Evolutionary conservation across 2,797 vertebrate species (phyloP), one percentile per base, ranked within the genome.

Genomic region (Schizothorax lantsangensis): DNA sequence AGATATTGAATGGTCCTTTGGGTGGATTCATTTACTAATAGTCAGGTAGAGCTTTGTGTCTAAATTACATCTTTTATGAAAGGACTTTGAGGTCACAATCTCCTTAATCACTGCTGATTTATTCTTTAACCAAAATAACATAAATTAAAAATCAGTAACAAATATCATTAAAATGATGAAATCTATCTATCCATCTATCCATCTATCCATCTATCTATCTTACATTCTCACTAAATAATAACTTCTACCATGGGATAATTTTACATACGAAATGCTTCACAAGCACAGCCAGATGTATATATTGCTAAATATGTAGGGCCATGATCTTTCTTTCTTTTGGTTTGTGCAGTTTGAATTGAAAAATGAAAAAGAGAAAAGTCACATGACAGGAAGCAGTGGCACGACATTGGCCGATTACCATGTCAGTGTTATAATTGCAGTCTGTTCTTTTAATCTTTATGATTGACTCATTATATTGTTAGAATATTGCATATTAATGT

Each of bases 1-100:
- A 85, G 73, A 83, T 88, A 87, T 93, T 91, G 91, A 94, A 91
- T 64, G 88, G 12, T 91, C 88, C 90, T 91, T 91, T 89, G 85
- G 79, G 88, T 83, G 52, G 84, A 38, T 88, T 77, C n/a, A 33
- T 78, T 45, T 45, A 12, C 52, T 82, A 66, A 83, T 33, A 62
- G 23, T 80, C 43, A 33, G 69, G 69, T 57, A 79, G 75, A 71
- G 43, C 69, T 71, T 49, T 75, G 19, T 40, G 33, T 43, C 9
- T 19, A 82, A 66, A 82, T 40, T 81, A 15, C 17, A 43, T 43
- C 40, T 66, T 81, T 66, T 66, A 62, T 66, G 40, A 66, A 45
- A 68, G 12, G 64, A 52, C 64, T 49, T 69, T 68, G 79, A 69
- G 45, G 45, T 36, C 49, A 33, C 36, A 21, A 7, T 69, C 38